Evolutionary conservation across 2,797 vertebrate genomes (phyloP), one percentile per base, ranked within the genome.

Genomic region (Halcyon chelicuti): DNA sequence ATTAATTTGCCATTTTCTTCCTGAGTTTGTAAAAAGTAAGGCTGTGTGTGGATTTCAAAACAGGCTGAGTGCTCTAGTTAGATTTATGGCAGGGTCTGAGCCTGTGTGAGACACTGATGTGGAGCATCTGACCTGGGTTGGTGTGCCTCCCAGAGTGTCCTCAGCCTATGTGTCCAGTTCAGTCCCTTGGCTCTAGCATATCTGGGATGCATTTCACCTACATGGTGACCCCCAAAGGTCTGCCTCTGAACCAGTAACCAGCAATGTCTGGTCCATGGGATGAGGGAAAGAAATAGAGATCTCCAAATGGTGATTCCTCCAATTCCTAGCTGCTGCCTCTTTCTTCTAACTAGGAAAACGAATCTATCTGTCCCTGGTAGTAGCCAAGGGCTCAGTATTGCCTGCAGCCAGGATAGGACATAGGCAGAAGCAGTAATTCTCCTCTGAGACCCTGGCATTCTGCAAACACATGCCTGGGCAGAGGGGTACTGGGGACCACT

Each of bases 1-100:
- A 96, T 96, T 96, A 90, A 96, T 94, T 95, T 97, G 88, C 94
- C 76, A 61, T 94, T 93, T 96, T 96, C 51, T 76, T 88, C 88
- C 70, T 0, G 2, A 93, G 90, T 86, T 96, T 86, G 87, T 77
- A 90, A 80, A 93, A 96, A 95, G 76, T 84, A 80, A 87, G 92
- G 62, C 71, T 90, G 87, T 86, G 87, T 72, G 78, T 86, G 81
- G 77, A 96, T 95, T 93, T 95, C 80, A 92, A 90, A 89, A 71
- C 63, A 83, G 80, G 54, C 68, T 72, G 83, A 89, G 40, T 35
- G 40, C 49, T 84, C 89, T n/a, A 74, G 78, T 15, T 66, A 42
- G 62, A 70, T 82, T 88, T 95, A 63, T 0, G 0, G 68, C 60
- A 87, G 70, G 65, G 44, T 81, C 74, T 72, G 55, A 81, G 79